These are phyloP conservation scores for Nasua narica DNA, from an alignment of 2,797 vertebrate genomes.

Conservation along the genomic window DNA sequence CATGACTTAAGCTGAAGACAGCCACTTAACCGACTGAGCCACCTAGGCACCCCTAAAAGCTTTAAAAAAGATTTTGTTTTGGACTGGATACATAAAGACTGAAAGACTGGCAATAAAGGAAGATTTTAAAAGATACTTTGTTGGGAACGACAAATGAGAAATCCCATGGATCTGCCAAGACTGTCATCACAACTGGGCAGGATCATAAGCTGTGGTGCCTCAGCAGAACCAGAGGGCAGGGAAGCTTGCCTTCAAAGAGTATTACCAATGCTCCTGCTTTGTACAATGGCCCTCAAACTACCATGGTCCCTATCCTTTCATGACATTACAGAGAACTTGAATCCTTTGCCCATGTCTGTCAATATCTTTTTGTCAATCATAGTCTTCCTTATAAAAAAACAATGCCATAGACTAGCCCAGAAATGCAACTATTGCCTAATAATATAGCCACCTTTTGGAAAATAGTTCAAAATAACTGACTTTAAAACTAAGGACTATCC, in stretches of 20 bases:
- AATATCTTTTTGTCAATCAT: background rate
- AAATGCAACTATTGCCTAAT: background rate
- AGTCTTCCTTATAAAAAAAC: background rate
- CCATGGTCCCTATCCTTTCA: background rate
- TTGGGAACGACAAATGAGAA: background rate
- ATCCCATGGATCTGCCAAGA: background rate
- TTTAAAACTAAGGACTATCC: background rate
- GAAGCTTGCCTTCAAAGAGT: background rate
- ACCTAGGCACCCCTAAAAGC: too few relatives aligned
- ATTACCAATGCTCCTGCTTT: background rate
- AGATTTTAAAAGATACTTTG: background rate
- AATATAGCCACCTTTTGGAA: background rate
- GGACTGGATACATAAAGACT: background rate
- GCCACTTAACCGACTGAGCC: too few relatives aligned
- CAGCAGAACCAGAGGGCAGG: background rate
- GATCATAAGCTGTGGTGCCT: background rate
- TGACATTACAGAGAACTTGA: background rate
- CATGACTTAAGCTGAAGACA: too few relatives aligned
- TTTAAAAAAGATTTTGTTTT: background rate
- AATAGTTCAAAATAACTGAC: slow-evolving; percentile 25
- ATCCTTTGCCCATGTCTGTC: background rate
- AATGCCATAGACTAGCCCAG: background rate
- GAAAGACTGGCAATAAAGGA: background rate
- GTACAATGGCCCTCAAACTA: background rate
- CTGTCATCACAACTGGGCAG: background rate